These are phyloP conservation scores for Dromas ardeola DNA, from an alignment of 2,113 vertebrate genomes.

Conservation along the genomic window DNA sequence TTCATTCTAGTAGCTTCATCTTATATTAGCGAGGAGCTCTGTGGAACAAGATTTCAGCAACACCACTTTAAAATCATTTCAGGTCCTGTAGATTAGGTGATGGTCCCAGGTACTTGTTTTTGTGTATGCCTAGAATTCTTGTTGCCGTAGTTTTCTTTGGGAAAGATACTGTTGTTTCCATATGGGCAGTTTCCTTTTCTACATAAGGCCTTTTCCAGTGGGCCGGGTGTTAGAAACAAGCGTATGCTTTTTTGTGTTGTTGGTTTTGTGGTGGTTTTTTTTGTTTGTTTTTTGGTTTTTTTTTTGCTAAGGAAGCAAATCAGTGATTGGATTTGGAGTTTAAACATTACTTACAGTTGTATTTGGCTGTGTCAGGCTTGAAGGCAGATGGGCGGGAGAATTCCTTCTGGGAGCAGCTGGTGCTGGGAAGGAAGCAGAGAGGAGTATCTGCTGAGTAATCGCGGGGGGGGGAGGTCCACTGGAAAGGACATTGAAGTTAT, in stretches of 20 bases:
- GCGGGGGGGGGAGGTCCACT: background rate
- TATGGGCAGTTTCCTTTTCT: background rate
- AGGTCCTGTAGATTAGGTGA: background rate
- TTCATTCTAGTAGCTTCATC: background rate
- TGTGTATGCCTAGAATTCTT: background rate
- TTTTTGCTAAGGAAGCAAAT: background rate
- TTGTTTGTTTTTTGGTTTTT: no score
- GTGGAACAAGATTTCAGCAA: background rate
- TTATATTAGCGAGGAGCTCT: background rate
- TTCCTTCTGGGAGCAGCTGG: conserved; percentile 5
- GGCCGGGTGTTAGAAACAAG: background rate
- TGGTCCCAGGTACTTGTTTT: background rate
- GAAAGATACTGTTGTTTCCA: background rate
- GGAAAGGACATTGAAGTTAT: background rate
- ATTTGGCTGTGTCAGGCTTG: background rate
- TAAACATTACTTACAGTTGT: background rate
- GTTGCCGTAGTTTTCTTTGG: background rate
- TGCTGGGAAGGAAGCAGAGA: background rate
- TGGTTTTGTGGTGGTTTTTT: background rate
- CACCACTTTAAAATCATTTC: background rate
- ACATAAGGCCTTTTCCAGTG: background rate
- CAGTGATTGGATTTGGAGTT: background rate
- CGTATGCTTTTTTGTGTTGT: background rate
- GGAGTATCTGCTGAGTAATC: conserved; percentile 19
- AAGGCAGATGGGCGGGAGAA: conserved; percentile 6